Percentiles rank a stretch among this genome's conserved stretches.
Evolutionary conservation across 2,888 invertebrate species (phyloP).

Genomic region (Palloptera scutellata): DNA sequence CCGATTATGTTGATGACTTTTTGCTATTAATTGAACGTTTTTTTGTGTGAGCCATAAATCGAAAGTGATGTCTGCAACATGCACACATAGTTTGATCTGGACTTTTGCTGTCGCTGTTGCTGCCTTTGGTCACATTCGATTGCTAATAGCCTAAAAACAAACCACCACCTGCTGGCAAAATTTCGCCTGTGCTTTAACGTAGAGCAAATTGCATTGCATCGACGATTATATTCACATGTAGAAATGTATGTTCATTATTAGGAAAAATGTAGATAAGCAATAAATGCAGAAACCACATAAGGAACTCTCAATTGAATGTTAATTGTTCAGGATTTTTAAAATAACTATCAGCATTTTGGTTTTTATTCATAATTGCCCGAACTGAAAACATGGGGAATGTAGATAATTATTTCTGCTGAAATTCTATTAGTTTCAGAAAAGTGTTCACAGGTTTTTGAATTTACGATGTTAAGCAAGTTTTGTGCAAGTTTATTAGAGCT

Average conservation of each 20-base stretch:
- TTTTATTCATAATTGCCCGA: neutral
- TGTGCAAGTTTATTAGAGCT: no score
- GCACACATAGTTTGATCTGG: no score
- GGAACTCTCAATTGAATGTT: constrained; percentile 22
- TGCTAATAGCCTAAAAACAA: no score
- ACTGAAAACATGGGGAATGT: neutral
- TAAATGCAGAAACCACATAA: constrained; percentile 15
- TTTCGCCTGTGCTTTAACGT: neutral
- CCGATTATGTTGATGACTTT: neutral
- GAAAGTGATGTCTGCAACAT: constrained; percentile 12
- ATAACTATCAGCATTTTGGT: neutral
- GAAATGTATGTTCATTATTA: constrained; percentile 40
- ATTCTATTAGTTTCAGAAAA: no score
- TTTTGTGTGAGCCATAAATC: neutral
- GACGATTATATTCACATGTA: constrained; percentile 34
- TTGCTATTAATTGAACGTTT: neutral
- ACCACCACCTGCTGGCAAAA: neutral
- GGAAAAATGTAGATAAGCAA: neutral
- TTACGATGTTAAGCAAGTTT: no score
- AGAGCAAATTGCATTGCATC: constrained; percentile 23
- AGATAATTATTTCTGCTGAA: neutral
- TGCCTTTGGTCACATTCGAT: no score
- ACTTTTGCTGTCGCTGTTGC: no score
- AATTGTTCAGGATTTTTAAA: constrained; percentile 26
- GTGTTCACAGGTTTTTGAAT: no score